These are phyloP conservation scores for Corvus moneduloides DNA, from an alignment of 2,113 vertebrate species.

Conservation along the genomic window DNA sequence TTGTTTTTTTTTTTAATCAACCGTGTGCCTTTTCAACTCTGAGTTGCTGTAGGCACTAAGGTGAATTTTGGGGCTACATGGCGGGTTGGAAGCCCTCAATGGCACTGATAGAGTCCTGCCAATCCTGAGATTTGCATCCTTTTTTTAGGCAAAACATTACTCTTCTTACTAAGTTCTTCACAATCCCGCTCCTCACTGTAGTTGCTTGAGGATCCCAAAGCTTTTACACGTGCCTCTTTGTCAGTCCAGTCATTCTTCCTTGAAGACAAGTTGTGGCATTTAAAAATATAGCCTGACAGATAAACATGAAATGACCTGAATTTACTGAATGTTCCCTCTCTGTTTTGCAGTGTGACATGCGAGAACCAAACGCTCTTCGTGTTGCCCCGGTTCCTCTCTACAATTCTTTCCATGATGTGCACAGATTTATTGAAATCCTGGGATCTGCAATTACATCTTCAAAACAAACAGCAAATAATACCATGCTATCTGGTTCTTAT, in stretches of 20 bases:
- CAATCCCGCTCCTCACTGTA: background rate
- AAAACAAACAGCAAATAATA: slow-evolving; percentile 43
- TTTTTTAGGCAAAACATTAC: background rate
- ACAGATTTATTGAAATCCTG: slow-evolving; percentile 82
- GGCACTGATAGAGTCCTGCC: background rate
- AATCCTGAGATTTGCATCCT: background rate
- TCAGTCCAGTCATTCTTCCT: background rate
- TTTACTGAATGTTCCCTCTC: background rate
- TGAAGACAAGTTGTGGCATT: background rate
- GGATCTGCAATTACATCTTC: slow-evolving; percentile 70
- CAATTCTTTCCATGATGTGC: slow-evolving; percentile 92
- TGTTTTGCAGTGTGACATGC: slow-evolving; percentile 86
- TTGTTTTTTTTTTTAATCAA: background rate
- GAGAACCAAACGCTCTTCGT: slow-evolving; percentile 86
- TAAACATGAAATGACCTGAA: background rate
- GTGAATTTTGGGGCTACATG: background rate
- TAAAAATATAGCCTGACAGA: background rate
- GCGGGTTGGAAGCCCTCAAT: background rate
- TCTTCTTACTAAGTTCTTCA: background rate
- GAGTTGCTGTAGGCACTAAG: background rate
- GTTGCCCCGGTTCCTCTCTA: slow-evolving; percentile 92
- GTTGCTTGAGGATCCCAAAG: background rate
- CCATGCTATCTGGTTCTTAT: background rate
- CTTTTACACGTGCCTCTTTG: background rate
- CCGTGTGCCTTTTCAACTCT: background rate